Evolutionary conservation across 2,888 invertebrate species (phyloP).

Genomic region (Podabrus alpinus): DNA sequence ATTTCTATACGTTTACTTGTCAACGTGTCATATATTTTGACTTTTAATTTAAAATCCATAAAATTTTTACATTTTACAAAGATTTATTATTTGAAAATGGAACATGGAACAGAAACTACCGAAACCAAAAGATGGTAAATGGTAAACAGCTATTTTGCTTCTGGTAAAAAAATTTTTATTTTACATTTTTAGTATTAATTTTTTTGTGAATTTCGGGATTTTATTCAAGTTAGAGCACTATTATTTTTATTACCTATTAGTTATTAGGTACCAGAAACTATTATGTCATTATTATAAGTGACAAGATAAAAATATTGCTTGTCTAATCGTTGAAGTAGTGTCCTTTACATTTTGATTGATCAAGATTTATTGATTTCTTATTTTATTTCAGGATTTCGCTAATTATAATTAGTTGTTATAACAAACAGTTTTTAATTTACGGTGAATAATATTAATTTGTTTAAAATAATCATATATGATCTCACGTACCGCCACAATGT

Average conservation of each 20-base stretch:
- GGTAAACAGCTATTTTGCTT: not conserved
- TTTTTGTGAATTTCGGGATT: not conserved
- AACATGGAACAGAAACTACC: not conserved
- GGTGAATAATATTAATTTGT: constrained; percentile 40
- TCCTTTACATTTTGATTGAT: not conserved
- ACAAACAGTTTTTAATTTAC: constrained; percentile 4
- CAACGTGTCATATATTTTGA: not conserved
- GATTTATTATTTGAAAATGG: not conserved
- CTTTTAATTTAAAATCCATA: not conserved
- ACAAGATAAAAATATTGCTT: no score
- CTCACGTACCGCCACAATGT: constrained; percentile 9
- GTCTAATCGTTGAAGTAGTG: no score
- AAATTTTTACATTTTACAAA: not conserved
- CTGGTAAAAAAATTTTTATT: not conserved
- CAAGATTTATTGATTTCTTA: no score
- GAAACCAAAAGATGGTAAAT: not conserved
- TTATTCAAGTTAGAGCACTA: not conserved
- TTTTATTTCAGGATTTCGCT: not conserved
- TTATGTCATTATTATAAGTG: no score
- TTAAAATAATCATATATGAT: constrained; percentile 22
- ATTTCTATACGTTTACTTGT: not conserved
- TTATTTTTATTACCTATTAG: not conserved
- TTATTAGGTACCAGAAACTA: no score
- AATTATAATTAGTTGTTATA: constrained; percentile 3
- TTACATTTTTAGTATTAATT: not conserved